A percentile compares a stretch with the other conserved stretches of the same genome.
phyloP scores from a whole-genome alignment of 2,113 vertebrate species.

The Corythoichthys haematopterus region DNA sequence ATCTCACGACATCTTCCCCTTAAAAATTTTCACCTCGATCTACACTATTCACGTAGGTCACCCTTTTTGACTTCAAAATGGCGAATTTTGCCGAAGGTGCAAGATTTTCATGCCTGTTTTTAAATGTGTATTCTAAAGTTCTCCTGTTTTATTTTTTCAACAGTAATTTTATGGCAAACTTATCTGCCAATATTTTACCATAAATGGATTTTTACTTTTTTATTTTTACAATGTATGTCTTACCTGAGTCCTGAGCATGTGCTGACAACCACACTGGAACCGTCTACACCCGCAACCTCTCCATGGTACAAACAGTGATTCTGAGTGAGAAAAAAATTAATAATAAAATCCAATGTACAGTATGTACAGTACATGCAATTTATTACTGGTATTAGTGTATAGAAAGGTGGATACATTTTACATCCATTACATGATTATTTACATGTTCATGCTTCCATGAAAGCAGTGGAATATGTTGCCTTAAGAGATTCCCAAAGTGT shows the following conservation, averaged over 20 bases:
- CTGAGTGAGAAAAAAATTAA: slow-evolving; percentile 66
- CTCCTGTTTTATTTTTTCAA: too few species aligned
- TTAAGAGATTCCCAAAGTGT: neutral
- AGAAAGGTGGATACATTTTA: neutral
- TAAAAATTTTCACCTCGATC: too few species aligned
- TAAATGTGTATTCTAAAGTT: too few species aligned
- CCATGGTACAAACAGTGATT: slow-evolving; percentile 93
- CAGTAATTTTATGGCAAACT: too few species aligned
- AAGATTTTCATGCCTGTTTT: too few species aligned
- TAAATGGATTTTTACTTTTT: neutral
- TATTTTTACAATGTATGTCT: slow-evolving; percentile 28
- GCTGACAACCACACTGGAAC: slow-evolving; percentile 83
- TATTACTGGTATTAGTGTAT: neutral
- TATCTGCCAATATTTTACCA: neutral
- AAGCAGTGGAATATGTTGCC: slow-evolving; percentile 11
- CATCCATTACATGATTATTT: slow-evolving; percentile 5
- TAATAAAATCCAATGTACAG: slow-evolving; percentile 2
- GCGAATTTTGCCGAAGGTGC: too few species aligned
- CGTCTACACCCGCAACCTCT: slow-evolving; percentile 67
- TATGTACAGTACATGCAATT: too few species aligned
- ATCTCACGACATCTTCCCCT: too few species aligned
- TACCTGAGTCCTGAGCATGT: slow-evolving; percentile 87
- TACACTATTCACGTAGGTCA: too few species aligned
- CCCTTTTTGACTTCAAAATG: too few species aligned
- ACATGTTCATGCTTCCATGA: neutral